Percentiles rank a stretch among this genome's conserved stretches.
Evolutionary conservation across 2,888 invertebrate genomes (phyloP).

Genomic region (Eumerus sabulonum): DNA sequence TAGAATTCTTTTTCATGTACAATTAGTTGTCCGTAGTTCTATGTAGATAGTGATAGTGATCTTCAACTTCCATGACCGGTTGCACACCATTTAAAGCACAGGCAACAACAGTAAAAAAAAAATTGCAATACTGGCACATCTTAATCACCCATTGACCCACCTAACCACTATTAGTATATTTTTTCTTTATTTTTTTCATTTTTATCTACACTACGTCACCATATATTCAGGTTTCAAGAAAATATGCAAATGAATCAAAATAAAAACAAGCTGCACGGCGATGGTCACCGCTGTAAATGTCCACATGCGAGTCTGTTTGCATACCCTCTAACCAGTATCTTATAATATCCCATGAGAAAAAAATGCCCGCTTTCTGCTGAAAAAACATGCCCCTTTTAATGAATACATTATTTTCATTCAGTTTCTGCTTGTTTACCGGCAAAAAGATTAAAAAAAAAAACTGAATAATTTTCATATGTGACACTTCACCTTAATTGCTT

Average conservation of each 20-base stretch:
- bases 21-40: too few species aligned
- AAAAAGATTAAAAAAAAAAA: conserved; percentile 57
- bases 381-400: neutral
- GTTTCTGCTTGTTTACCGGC: conserved; percentile 44
- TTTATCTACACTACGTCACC: too few species aligned
- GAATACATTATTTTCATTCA: neutral
- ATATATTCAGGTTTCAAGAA: conserved; percentile 1
- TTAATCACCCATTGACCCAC: too few species aligned
- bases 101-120: too few species aligned
- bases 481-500: conserved; percentile 68
- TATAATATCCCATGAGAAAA: neutral
- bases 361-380: too few species aligned
- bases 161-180: conserved; percentile 1
- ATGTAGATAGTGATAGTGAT: too few species aligned
- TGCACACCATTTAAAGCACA: neutral
- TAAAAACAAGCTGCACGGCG: conserved; percentile 14
- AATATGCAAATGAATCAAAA: neutral
- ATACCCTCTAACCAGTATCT: neutral
- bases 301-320: neutral
- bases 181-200: neutral
- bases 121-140: neutral
- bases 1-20: too few species aligned
- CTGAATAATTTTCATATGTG: conserved; percentile 59
- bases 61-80: neutral
- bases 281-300: too few species aligned